Conservation (phyloP, 2,113 vertebrate genomes). For the Ursus arctos region DNA sequence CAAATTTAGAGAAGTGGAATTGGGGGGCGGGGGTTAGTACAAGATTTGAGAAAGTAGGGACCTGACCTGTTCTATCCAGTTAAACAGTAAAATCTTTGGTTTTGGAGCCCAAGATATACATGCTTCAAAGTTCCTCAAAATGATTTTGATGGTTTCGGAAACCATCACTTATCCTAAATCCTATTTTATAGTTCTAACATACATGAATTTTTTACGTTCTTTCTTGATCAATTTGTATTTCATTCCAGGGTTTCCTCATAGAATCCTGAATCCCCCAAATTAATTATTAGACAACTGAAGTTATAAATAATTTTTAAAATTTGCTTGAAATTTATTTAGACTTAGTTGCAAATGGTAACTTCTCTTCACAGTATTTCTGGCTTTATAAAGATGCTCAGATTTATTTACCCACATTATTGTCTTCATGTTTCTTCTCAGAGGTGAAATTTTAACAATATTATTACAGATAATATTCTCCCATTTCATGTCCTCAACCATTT, state of each 20-base stretch:
- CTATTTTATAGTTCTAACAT: not conserved
- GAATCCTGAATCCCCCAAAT: not conserved
- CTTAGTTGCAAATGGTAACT: not conserved
- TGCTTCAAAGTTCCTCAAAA: not conserved
- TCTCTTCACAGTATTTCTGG: not conserved
- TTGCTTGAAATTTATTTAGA: not conserved
- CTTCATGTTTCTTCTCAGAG: not conserved
- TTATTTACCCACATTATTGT: not conserved
- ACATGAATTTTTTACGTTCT: not conserved
- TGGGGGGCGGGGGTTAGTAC: not conserved
- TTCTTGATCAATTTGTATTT: slow-evolving; percentile 14
- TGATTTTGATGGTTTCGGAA: not conserved
- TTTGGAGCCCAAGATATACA: not conserved
- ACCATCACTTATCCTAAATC: not conserved
- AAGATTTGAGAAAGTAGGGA: not conserved
- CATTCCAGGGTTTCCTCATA: not conserved
- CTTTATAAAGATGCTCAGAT: not conserved
- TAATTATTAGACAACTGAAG: not conserved
- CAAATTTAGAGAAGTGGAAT: not conserved
- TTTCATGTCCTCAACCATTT: not conserved
- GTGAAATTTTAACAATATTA: not conserved
- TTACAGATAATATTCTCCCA: not conserved
- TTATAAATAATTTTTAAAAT: not conserved
- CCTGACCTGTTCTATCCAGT: not conserved
- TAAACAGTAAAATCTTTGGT: not conserved